Evolutionary conservation across 1,140 invertebrate genomes (phyloP).

Genomic region (Centruroides vittatus): DNA sequence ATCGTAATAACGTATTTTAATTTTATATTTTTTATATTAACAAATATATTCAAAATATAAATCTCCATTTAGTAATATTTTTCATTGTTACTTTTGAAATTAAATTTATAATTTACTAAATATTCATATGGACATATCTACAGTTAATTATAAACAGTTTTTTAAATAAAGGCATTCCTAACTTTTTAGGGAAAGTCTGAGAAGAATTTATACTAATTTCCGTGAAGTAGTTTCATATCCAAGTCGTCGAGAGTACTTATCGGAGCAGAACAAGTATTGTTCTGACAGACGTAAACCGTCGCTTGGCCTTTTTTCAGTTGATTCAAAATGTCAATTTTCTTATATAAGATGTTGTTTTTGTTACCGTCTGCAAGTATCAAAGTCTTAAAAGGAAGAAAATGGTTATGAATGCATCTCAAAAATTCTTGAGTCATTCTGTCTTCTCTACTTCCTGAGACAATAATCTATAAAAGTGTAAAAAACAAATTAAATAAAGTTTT

Average conservation of each 20-base stretch:
- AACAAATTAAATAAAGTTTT: not conserved
- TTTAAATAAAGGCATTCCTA: no score
- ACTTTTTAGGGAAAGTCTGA: no score
- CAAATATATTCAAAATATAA: no score
- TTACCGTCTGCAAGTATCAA: slow-evolving; percentile 5
- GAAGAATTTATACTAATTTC: no score
- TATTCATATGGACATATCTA: no score
- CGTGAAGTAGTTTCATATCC: slow-evolving; percentile 19
- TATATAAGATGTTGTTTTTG: not conserved
- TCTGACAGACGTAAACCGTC: slow-evolving; percentile 65
- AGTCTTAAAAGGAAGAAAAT: slow-evolving; percentile 14
- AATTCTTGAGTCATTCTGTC: slow-evolving; percentile 18
- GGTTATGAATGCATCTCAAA: slow-evolving; percentile 8
- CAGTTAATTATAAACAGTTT: no score
- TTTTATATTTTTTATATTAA: no score
- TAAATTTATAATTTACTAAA: no score
- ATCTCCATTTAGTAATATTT: no score
- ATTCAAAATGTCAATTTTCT: slow-evolving; percentile 4
- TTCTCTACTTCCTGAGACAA: slow-evolving; percentile 23
- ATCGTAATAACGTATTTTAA: no score
- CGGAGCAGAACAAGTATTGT: slow-evolving; percentile 60
- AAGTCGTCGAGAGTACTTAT: slow-evolving; percentile 52
- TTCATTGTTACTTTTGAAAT: no score
- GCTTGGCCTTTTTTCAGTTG: slow-evolving; percentile 34
- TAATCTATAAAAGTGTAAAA: slow-evolving; percentile 22